Evolutionary conservation across 2,113 vertebrate species (phyloP).

Genomic region (Rhabdornis inornatus): DNA sequence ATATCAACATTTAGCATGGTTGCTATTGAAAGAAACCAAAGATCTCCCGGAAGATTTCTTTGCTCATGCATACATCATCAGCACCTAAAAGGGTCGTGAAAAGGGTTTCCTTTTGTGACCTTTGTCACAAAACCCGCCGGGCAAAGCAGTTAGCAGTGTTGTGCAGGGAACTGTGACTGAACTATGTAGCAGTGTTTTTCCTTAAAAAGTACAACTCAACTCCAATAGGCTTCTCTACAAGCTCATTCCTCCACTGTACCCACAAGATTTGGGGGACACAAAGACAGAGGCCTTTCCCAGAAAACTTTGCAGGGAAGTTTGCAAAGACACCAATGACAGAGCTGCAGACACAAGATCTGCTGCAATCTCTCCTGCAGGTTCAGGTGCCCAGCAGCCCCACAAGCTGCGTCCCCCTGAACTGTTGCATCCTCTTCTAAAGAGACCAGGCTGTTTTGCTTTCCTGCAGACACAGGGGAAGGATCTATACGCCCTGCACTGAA

Average conservation of each 20-base stretch:
- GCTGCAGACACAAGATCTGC: background rate
- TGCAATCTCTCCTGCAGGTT: background rate
- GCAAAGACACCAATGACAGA: accelerated
- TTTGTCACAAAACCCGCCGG: background rate
- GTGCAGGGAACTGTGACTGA: background rate
- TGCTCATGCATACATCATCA: background rate
- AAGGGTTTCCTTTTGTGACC: background rate
- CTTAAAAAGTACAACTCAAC: background rate
- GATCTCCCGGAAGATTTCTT: background rate
- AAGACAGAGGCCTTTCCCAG: background rate
- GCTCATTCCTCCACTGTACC: background rate
- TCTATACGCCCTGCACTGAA: background rate
- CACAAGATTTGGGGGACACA: background rate
- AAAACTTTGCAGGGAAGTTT: background rate
- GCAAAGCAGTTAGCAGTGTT: background rate
- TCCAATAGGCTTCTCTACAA: background rate
- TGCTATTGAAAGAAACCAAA: background rate
- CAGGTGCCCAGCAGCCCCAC: background rate
- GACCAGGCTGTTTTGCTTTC: background rate
- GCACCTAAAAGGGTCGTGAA: background rate
- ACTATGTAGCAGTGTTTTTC: background rate
- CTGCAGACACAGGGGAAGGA: background rate
- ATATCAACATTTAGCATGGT: background rate
- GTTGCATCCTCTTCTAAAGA: background rate
- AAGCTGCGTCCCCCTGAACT: background rate